phyloP scores from a whole-genome alignment of 2,888 invertebrate genomes.

The Drosophila putrida region DNA sequence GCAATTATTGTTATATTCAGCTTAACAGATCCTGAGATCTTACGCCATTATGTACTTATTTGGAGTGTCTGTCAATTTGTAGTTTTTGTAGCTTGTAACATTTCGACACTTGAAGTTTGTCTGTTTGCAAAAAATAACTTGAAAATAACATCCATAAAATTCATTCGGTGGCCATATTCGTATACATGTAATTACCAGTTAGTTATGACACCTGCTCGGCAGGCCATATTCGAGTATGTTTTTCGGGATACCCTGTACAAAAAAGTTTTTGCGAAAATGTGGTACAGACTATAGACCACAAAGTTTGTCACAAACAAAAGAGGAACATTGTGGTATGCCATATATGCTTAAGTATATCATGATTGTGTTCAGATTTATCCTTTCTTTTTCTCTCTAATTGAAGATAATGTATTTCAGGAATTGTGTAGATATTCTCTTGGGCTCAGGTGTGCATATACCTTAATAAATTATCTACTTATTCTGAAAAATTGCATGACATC shows the following conservation, averaged over 20 bases:
- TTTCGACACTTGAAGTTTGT: constrained; percentile 35
- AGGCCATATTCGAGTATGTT: constrained; percentile 28
- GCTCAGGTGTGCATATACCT: too few relatives aligned
- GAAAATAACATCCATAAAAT: constrained; percentile 28
- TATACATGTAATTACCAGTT: constrained; percentile 56
- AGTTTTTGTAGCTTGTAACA: constrained; percentile 30
- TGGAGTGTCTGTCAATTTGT: constrained; percentile 46
- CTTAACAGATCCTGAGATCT: constrained; percentile 28
- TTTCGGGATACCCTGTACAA: constrained; percentile 5
- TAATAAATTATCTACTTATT: too few relatives aligned
- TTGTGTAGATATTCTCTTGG: too few relatives aligned
- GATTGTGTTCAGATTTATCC: too few relatives aligned
- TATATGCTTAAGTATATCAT: too few relatives aligned
- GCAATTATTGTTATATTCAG: neutral
- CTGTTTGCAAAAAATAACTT: neutral
- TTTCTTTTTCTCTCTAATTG: too few relatives aligned
- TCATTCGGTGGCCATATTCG: constrained; percentile 31
- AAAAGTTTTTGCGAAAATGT: neutral
- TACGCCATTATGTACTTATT: constrained; percentile 30
- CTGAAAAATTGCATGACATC: too few relatives aligned
- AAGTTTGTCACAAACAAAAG: neutral
- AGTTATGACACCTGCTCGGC: constrained; percentile 71
- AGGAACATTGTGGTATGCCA: too few relatives aligned
- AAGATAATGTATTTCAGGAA: too few relatives aligned
- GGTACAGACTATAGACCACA: neutral